phyloP scores from a whole-genome alignment of 1,140 invertebrate species.

The Ips nitidus region DNA sequence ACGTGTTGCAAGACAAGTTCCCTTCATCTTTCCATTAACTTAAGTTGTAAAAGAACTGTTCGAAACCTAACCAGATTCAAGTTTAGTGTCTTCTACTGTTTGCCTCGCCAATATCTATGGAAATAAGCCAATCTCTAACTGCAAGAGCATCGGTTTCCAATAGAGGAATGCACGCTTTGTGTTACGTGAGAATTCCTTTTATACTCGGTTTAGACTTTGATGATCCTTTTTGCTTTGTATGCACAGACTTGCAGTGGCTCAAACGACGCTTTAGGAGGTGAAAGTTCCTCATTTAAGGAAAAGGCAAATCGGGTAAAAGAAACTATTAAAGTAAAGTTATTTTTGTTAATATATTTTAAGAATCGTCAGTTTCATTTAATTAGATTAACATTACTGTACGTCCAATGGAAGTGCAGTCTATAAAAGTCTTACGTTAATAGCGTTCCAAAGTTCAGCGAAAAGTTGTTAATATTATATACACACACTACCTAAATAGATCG shows the following conservation, averaged over 20 bases:
- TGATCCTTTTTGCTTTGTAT: background rate
- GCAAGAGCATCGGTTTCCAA: constrained; percentile 24
- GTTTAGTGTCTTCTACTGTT: background rate
- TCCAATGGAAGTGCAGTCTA: background rate
- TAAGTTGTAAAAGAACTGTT: constrained; percentile 1
- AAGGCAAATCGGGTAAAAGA: background rate
- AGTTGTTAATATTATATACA: constrained; percentile 38
- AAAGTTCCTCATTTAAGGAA: too few species aligned
- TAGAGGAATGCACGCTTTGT: constrained; percentile 23
- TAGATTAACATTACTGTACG: background rate
- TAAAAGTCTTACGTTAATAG: background rate
- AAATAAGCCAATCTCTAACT: constrained; percentile 36
- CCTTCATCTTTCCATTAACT: constrained; percentile 6
- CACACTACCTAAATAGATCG: constrained; percentile 20
- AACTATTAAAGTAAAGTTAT: background rate
- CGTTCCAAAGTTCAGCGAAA: constrained; percentile 50
- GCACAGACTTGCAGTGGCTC: too few species aligned
- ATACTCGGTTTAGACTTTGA: background rate
- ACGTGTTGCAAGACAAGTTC: background rate
- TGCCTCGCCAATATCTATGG: constrained; percentile 43
- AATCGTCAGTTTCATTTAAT: background rate
- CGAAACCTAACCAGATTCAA: background rate
- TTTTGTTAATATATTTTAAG: constrained; percentile 5
- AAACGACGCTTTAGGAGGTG: too few species aligned
- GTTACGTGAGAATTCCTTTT: constrained; percentile 2